A percentile compares a stretch with the other conserved stretches of the same genome.
Evolutionary conservation across 1,140 invertebrate species (phyloP).

Genomic region (Chironomus striatipennis): DNA sequence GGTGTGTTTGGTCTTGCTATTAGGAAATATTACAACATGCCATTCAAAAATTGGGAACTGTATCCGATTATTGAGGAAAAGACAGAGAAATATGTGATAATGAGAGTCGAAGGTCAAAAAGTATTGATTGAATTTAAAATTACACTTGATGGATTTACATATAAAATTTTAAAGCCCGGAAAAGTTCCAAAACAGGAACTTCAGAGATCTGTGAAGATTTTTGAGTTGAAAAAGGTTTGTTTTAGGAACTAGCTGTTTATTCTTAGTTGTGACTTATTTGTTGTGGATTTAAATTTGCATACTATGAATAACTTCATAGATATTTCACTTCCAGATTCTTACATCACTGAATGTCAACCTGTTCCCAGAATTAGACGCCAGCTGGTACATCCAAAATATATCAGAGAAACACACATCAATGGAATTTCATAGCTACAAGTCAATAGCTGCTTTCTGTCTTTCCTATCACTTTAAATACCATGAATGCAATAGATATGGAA

Average conservation of each 20-base stretch:
- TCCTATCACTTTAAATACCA: neutral
- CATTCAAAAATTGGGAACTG: neutral
- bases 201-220: neutral
- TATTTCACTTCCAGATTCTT: neutral
- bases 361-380: neutral
- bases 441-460: neutral
- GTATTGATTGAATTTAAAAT: neutral
- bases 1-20: neutral
- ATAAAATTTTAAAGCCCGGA: neutral
- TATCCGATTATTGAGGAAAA: neutral
- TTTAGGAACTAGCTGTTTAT: too few relatives aligned
- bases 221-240: neutral
- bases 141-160: neutral
- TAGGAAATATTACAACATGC: neutral
- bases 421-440: constrained; percentile 3
- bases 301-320: neutral
- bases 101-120: neutral
- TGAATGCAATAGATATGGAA: neutral
- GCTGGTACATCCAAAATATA: neutral
- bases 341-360: neutral
- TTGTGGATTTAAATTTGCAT: too few relatives aligned
- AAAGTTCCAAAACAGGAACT: neutral
- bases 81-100: neutral
- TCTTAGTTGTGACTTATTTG: too few relatives aligned
- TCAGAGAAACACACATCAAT: neutral